Base-by-base conservation (phyloP, 1,140 invertebrate species). In the Plodia interpunctella region DNA sequence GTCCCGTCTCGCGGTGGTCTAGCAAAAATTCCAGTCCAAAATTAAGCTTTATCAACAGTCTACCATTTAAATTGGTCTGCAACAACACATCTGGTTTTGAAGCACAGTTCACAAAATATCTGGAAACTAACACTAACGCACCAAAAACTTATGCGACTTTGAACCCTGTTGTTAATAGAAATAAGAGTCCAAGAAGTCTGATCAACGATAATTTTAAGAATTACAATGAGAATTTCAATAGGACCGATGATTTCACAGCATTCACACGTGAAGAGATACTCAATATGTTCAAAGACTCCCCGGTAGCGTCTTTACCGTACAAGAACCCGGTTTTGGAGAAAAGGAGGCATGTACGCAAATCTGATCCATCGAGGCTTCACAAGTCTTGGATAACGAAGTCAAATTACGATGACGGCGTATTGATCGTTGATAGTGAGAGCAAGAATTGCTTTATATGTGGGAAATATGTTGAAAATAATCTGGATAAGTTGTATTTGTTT, bases 251-350 rank as follows among this genome's bases (percentile, higher is more conserved):
- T 49, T 57, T 72, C 1, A 70, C 68, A 32, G 35, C 17, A 5
- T 81, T 79, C 9, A 85, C 83, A 0, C 59, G 87, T 5, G 84
- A 89, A 35, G 82, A 87, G 38, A 76, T 89, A 49, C 63, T 89
- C 1, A 83, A 87, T 57, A 87, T 89, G 80, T 83, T 89, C 38
- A 89, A 89, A 75, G 80, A 89, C 67, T 76, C 84, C 0, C 86
- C 86, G 1, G 78, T 88, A 3, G 74, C 75, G 5, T 76, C 74
- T 0, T 19, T 82, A 8, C 80, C 80, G 1, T 80, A 75, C 55
- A 78, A 83, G 51, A 76, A 65, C 35, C 69, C 72, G 5, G 65
- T 64, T 38, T 74, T 67, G 0, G 78, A 80, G n/a, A 83, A 85
- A 58, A 63, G 81, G 5, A 73, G 65, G 28, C 79, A 88, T 64